Percentiles rank a stretch among this genome's conserved stretches.
phyloP scores from a whole-genome alignment of 2,113 vertebrate species.

The Pitta sordida region DNA sequence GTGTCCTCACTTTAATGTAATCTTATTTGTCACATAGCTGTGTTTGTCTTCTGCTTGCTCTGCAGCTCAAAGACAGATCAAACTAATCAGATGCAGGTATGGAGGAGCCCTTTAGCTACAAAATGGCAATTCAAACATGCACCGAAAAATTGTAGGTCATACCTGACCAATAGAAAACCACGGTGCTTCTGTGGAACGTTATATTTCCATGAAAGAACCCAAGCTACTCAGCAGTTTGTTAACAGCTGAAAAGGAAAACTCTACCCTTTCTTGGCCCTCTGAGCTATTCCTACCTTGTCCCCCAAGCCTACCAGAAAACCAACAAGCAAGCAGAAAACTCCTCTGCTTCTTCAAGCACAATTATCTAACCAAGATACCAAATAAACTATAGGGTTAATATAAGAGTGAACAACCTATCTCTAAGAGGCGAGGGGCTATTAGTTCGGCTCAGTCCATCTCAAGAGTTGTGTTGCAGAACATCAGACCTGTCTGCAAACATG shows the following conservation, averaged over 20 bases:
- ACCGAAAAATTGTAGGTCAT: background rate
- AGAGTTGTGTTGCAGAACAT: background rate
- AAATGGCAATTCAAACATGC: background rate
- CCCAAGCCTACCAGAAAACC: background rate
- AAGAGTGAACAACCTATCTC: background rate
- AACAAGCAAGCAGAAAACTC: background rate
- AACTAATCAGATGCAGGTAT: background rate
- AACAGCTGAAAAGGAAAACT: background rate
- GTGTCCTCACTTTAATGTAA: background rate
- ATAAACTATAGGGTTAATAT: background rate
- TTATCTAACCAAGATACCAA: background rate
- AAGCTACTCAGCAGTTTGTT: background rate
- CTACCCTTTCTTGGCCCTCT: background rate
- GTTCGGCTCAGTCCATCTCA: background rate
- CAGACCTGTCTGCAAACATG: background rate
- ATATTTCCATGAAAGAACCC: background rate
- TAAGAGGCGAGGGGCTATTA: background rate
- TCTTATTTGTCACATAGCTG: background rate
- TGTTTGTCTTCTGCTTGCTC: background rate
- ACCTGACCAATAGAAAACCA: background rate
- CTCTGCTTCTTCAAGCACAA: background rate
- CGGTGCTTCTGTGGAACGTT: fast-evolving
- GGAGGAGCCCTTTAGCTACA: background rate
- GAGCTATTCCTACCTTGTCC: background rate
- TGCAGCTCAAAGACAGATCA: background rate